Base-by-base conservation (phyloP, 92 coral and sea anemone genomes). In the Epizoanthus stellaris region DNA sequence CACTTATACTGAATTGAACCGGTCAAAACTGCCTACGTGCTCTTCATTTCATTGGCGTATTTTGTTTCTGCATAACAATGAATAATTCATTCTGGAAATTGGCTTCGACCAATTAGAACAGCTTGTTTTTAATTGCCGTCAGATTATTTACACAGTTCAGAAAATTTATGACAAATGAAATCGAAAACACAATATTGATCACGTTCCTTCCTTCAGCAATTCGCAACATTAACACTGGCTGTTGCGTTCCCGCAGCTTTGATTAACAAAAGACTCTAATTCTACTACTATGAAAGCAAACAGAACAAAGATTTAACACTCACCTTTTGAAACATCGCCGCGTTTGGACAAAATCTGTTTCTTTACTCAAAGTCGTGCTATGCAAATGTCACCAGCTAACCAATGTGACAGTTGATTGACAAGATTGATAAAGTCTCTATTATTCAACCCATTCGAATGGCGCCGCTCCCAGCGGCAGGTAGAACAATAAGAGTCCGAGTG, bases 21-120 rank as follows among this genome's bases (percentile, higher is more conserved):
- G 34, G 58, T 40, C 40, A 9, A 7, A 62, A 79, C 83, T 45
- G 83, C 83, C 83, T 79, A 79, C 83, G 83, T 79, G 83, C 83
- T 79, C 49, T 42, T 11, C 72, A 79, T 62, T 16, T 79, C 83
- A 79, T 79, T 63, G 40, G 5, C 23, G 34, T 79, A 79, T 79
- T 79, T n/a, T 16, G 30, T 79, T 79, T 79, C 83, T 19, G 2
- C 60, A 45, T 20, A 63, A 79, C 56, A 42, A 79, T 79, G 59
- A 64, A 79, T 79, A 19, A 79, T 79, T 79, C 71, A 79, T 63
- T 14, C 61, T 20, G 39, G 56, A 21, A 79, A 42, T 7, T 63
- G 6, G 3, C 23, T 62, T 5, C 72, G 49, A 40, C 83, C 83
- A 79, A 79, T 79, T 23, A 79, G 59, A 79, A 45, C 19, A 23